phyloP scores from a whole-genome alignment of 2,113 vertebrate species.

The Saccopteryx bilineata region DNA sequence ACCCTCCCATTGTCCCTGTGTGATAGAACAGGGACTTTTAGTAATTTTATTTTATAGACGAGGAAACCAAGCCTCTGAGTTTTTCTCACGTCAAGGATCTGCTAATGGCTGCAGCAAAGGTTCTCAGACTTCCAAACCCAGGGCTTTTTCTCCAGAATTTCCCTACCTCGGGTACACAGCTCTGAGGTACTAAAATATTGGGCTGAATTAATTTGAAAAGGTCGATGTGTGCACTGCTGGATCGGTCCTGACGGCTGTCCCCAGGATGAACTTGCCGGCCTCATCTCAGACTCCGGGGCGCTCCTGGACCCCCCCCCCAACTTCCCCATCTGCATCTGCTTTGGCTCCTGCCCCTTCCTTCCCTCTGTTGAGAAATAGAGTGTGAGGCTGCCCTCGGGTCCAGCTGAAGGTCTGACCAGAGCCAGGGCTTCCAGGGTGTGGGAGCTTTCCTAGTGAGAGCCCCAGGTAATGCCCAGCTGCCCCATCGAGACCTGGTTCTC shows the following conservation, averaged over 20 bases:
- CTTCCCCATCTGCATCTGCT: conserved; percentile 63
- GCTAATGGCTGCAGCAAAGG: neutral
- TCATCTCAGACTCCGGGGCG: neutral
- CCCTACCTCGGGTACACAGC: neutral
- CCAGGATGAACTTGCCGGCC: neutral
- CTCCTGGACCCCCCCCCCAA: neutral
- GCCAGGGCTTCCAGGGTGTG: neutral
- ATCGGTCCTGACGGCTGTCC: neutral
- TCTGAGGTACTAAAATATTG: neutral
- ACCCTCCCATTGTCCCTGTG: neutral
- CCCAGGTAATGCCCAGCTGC: neutral
- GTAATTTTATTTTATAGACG: neutral
- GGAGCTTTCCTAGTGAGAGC: neutral
- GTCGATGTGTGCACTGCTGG: neutral
- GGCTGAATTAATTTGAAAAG: neutral
- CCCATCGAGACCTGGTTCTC: neutral
- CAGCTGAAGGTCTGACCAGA: neutral
- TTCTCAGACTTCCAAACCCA: neutral
- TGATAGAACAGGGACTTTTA: neutral
- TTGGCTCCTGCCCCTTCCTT: conserved; percentile 76
- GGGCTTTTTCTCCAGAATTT: neutral
- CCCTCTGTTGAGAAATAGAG: conserved; percentile 75
- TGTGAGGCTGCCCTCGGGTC: neutral
- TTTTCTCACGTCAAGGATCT: neutral
- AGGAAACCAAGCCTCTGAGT: neutral